Evolutionary conservation across 2,797 vertebrate species (phyloP).

Genomic region (Glyptemys insculpta): DNA sequence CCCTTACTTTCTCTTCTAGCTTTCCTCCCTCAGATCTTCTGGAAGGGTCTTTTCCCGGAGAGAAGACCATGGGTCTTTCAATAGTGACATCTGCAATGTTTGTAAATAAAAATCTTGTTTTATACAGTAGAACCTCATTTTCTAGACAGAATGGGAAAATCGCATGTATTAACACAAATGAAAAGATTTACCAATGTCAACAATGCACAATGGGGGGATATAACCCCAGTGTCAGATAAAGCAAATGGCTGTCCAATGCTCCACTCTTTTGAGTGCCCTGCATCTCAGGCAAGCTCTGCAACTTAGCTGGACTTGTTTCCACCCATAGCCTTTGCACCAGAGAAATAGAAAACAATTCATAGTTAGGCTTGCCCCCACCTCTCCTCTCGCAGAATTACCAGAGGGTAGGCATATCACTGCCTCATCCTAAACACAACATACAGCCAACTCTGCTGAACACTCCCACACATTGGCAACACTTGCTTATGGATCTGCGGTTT

Average conservation of each 20-base stretch:
- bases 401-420: background rate
- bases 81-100: background rate
- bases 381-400: background rate
- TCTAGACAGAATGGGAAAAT: background rate
- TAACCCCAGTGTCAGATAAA: background rate
- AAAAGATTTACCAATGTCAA: background rate
- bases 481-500: rapidly evolving
- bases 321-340: background rate
- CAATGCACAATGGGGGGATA: background rate
- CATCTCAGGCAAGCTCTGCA: background rate
- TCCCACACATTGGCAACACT: background rate
- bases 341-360: background rate
- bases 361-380: background rate
- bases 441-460: rapidly evolving
- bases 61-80: background rate
- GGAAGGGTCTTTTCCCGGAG: background rate
- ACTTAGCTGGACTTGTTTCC: background rate
- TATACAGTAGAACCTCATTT: background rate
- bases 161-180: conserved; percentile 18
- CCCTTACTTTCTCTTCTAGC: conserved; percentile 31
- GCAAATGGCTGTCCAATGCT: background rate
- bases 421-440: background rate
- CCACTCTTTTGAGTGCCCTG: rapidly evolving
- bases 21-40: background rate
- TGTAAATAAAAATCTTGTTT: background rate